These are phyloP conservation scores for Bombus waltoni DNA, from an alignment of 1,140 invertebrate genomes.

Conservation along the genomic window DNA sequence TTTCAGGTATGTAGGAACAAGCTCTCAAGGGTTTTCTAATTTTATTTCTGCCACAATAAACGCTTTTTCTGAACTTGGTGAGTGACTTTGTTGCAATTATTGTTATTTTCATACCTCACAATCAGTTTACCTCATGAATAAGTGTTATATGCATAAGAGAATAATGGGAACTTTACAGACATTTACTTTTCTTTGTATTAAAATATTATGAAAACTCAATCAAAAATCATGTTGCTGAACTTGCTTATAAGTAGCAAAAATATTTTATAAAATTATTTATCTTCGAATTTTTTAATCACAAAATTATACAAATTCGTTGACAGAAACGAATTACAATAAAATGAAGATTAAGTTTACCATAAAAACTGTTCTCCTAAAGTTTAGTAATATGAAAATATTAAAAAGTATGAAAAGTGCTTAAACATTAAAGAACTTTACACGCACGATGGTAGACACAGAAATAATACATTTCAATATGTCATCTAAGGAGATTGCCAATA, in stretches of 20 bases:
- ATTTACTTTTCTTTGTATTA: neutral
- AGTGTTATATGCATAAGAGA: neutral
- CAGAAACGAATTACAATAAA: neutral
- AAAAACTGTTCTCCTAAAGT: neutral
- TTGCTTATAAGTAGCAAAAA: neutral
- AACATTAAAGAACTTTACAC: neutral
- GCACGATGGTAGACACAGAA: neutral
- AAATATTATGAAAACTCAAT: neutral
- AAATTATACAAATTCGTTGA: too few species aligned
- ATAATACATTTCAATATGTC: neutral
- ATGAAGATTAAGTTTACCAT: neutral
- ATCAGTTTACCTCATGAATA: too few species aligned
- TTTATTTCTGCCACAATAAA: conserved; percentile 13
- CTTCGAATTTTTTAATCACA: neutral
- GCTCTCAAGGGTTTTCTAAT: conserved; percentile 10
- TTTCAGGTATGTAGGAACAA: conserved; percentile 1
- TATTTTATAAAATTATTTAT: neutral
- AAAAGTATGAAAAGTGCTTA: neutral
- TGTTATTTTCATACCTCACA: neutral
- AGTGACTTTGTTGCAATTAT: conserved; percentile 7
- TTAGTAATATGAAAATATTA: neutral
- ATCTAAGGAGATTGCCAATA: neutral
- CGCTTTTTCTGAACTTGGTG: conserved; percentile 14
- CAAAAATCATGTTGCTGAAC: neutral
- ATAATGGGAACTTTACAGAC: neutral